Evolutionary conservation across 2,888 invertebrate genomes (phyloP).

Genomic region (Mesodorylaimus sp.): DNA sequence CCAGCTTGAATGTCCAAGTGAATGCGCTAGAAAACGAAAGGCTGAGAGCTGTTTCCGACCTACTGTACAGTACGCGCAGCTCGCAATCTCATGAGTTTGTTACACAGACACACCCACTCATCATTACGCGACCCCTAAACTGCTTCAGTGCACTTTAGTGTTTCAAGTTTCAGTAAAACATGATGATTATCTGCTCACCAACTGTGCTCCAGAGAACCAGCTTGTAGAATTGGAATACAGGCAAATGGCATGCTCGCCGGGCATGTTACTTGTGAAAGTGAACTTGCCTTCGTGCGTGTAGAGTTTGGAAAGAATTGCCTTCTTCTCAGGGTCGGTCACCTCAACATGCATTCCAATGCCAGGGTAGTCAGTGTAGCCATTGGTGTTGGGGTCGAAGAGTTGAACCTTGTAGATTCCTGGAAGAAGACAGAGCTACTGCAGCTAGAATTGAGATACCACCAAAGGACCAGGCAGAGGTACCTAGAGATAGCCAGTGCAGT

Average conservation of each 20-base stretch:
- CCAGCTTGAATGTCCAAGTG: conserved; percentile 97
- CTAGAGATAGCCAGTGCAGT: no score
- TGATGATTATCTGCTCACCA: conserved; percentile 48
- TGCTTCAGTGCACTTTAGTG: no score
- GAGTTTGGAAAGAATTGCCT: conserved; percentile 72
- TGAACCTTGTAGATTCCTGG: conserved; percentile 93
- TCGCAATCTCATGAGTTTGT: no score
- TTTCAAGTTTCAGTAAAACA: no score
- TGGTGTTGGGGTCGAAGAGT: conserved; percentile 76
- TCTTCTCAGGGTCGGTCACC: conserved; percentile 84
- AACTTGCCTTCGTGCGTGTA: conserved; percentile 65
- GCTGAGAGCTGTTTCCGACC: no score
- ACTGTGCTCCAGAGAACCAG: conserved; percentile 92
- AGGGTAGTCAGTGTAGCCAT: conserved; percentile 84
- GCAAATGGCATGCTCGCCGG: conserved; percentile 94
- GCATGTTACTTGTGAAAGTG: conserved; percentile 85
- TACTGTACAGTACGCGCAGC: no score
- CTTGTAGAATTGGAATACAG: conserved; percentile 92
- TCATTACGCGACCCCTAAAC: no score
- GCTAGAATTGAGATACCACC: no score
- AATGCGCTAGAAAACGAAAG: conserved; percentile 44
- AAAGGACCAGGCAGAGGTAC: no score
- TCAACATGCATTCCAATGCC: conserved; percentile 97
- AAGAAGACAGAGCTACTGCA: no score
- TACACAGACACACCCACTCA: no score